These are phyloP conservation scores for Pygoscelis antarcticus DNA, from an alignment of 2,113 vertebrate genomes.

Conservation along the genomic window DNA sequence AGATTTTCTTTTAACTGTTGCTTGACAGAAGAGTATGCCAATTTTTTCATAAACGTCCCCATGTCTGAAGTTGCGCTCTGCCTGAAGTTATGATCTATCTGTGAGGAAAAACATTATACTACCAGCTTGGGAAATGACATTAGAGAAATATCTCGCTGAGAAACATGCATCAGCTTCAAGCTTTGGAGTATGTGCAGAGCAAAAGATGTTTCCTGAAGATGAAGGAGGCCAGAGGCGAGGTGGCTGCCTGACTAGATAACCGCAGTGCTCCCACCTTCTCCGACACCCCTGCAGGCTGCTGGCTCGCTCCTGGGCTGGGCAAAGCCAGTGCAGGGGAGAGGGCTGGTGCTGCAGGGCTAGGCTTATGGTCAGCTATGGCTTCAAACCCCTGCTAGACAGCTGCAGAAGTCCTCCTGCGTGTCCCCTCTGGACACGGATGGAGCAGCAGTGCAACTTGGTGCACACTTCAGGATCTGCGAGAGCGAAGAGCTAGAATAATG, in stretches of 20 bases:
- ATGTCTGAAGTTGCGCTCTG: not conserved
- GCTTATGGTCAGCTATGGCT: not conserved
- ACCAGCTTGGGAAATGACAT: not conserved
- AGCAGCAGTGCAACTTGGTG: not conserved
- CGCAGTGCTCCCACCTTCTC: not conserved
- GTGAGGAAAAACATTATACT: not conserved
- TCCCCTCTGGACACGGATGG: not conserved
- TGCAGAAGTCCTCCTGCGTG: not conserved
- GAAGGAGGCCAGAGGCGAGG: not conserved
- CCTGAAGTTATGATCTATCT: slow-evolving; percentile 40
- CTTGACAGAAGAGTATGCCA: slow-evolving; percentile 30
- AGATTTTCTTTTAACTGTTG: slow-evolving; percentile 70
- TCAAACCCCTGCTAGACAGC: not conserved
- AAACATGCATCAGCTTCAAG: not conserved
- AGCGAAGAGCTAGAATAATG: not conserved
- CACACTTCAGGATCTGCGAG: fast-evolving
- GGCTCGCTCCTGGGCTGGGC: not conserved
- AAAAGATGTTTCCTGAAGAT: not conserved
- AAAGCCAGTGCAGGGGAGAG: not conserved
- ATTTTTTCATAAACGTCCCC: slow-evolving; percentile 5
- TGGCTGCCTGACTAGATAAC: not conserved
- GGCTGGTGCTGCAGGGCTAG: not conserved
- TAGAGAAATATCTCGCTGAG: not conserved
- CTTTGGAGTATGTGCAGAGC: not conserved
- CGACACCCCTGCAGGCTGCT: not conserved